A percentile compares a stretch with the other conserved stretches of the same genome.
Evolutionary conservation across 2,113 vertebrate species (phyloP).

Genomic region (rat (Rattus norvegicus)): DNA sequence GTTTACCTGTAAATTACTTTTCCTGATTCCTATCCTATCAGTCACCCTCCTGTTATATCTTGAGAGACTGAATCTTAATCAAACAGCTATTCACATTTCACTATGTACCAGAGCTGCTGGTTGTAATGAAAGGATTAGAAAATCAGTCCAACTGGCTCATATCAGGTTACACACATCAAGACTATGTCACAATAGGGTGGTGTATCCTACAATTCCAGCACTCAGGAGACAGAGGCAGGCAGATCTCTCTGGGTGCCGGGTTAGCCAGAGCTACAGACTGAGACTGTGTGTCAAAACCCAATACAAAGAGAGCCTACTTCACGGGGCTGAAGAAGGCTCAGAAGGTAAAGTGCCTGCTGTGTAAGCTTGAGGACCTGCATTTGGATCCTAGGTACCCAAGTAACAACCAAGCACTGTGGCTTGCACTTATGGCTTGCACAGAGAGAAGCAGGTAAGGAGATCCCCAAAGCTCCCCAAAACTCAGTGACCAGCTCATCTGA

Average conservation of each 20-base stretch:
- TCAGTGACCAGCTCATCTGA: background rate
- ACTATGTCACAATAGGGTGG: background rate
- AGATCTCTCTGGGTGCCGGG: background rate
- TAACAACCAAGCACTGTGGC: background rate
- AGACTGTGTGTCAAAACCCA: background rate
- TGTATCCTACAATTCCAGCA: background rate
- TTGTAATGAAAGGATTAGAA: constrained; percentile 30
- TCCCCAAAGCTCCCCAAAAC: too few relatives aligned
- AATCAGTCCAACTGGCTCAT: background rate
- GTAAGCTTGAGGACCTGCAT: background rate
- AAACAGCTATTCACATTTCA: background rate
- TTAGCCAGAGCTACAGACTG: background rate
- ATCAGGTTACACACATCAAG: background rate
- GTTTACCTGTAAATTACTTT: constrained; percentile 12
- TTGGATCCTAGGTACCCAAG: background rate
- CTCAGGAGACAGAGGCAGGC: background rate
- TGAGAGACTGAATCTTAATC: constrained; percentile 41
- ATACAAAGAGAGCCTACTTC: background rate
- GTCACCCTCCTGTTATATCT: background rate
- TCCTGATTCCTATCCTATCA: background rate
- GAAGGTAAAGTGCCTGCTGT: background rate
- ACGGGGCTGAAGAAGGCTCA: background rate
- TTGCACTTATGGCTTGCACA: background rate
- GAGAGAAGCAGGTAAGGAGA: background rate
- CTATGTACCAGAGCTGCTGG: background rate